Evolutionary conservation across 2,888 invertebrate species (phyloP).

Genomic region (Syrphus vitripennis): DNA sequence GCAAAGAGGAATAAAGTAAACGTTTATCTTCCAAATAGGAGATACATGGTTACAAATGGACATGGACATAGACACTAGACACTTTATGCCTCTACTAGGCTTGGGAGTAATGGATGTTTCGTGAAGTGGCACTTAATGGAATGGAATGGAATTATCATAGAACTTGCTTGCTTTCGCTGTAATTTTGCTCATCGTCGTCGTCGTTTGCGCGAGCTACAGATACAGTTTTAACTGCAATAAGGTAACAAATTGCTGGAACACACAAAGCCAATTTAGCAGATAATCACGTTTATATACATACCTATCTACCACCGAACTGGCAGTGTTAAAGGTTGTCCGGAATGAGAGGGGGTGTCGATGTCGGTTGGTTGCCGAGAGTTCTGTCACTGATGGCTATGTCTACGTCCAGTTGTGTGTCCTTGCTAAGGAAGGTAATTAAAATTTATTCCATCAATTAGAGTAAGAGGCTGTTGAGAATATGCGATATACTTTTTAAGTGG

Average conservation of each 20-base stretch:
- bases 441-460: slow-evolving; percentile 65
- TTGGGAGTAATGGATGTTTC: slow-evolving; percentile 65
- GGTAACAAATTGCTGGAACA: slow-evolving; percentile 68
- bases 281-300: slow-evolving; percentile 68
- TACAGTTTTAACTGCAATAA: slow-evolving; percentile 68
- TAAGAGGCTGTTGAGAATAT: slow-evolving; percentile 15
- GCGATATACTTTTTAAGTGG: slow-evolving; percentile 41
- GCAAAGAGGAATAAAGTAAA: slow-evolving; percentile 18
- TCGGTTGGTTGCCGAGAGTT: background rate
- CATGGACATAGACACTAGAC: too few species aligned
- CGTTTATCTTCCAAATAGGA: slow-evolving; percentile 65
- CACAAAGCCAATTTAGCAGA: slow-evolving; percentile 70
- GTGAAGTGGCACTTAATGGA: slow-evolving; percentile 68
- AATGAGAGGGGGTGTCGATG: background rate
- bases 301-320: too few species aligned
- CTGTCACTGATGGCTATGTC: background rate
- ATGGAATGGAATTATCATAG: slow-evolving; percentile 69
- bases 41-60: slow-evolving; percentile 19
- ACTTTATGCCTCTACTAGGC: background rate
- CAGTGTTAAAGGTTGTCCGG: slow-evolving; percentile 33
- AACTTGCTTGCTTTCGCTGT: slow-evolving; percentile 26
- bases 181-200: background rate
- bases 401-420: background rate
- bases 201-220: slow-evolving; percentile 23
- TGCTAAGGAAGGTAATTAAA: slow-evolving; percentile 54